A percentile compares a stretch with the other conserved stretches of the same genome.
These are phyloP conservation scores for Ylistrum balloti DNA, from an alignment of 1,140 invertebrate species.

Conservation along the genomic window DNA sequence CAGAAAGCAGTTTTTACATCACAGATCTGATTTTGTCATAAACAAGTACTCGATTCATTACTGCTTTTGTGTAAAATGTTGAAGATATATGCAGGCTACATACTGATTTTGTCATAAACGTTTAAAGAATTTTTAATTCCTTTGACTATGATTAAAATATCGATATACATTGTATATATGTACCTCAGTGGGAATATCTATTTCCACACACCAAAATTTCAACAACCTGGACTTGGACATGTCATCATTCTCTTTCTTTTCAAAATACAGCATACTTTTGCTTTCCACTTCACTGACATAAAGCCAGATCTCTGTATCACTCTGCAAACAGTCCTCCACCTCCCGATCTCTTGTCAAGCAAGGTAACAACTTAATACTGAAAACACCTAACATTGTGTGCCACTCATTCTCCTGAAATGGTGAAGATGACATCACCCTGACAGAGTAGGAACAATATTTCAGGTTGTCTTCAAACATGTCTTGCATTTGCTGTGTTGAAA, in stretches of 20 bases:
- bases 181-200: constrained; percentile 52
- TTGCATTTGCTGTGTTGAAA: neutral
- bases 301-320: constrained; percentile 75
- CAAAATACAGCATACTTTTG: constrained; percentile 79
- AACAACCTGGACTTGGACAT: constrained; percentile 49
- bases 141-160: too few relatives aligned
- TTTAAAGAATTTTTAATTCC: too few relatives aligned
- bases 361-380: constrained; percentile 63
- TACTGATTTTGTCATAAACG: too few relatives aligned
- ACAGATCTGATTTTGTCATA: too few relatives aligned
- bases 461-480: constrained; percentile 61
- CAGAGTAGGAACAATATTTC: constrained; percentile 60
- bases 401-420: constrained; percentile 55
- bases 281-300: constrained; percentile 75
- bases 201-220: constrained; percentile 65
- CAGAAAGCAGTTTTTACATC: too few relatives aligned
- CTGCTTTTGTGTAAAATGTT: too few relatives aligned
- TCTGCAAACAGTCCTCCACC: constrained; percentile 51
- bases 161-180: too few relatives aligned
- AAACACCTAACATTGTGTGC: constrained; percentile 68
- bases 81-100: too few relatives aligned
- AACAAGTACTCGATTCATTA: too few relatives aligned
- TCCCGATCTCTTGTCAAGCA: neutral
- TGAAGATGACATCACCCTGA: constrained; percentile 55
- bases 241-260: constrained; percentile 68